Percentiles rank a stretch among this genome's conserved stretches.
Evolutionary conservation across 2,797 vertebrate genomes (phyloP).

Genomic region (Melanotaenia pygmaea): DNA sequence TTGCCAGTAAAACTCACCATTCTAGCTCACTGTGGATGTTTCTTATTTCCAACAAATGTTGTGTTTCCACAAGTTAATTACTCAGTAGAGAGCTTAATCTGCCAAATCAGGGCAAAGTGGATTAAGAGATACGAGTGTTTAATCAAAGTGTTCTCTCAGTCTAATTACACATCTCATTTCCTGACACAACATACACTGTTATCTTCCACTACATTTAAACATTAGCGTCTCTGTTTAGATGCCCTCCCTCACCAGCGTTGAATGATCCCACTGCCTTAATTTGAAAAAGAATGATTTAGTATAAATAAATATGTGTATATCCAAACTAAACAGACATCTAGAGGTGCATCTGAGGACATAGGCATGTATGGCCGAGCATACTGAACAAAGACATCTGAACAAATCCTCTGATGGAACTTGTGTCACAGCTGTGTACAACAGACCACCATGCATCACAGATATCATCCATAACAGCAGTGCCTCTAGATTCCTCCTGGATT

Average conservation of each 20-base stretch:
- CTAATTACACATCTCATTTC: conserved; percentile 82
- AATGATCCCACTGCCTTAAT: conserved; percentile 35
- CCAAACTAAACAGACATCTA: neutral
- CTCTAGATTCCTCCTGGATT: conserved; percentile 17
- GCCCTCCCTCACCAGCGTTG: conserved; percentile 29
- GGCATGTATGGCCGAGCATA: conserved; percentile 1
- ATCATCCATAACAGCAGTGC: conserved; percentile 1
- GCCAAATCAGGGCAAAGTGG: conserved; percentile 83
- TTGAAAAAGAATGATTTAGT: conserved; percentile 28
- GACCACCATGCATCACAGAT: conserved; percentile 2
- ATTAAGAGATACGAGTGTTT: conserved; percentile 83
- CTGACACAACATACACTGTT: conserved; percentile 68
- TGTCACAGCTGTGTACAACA: conserved; percentile 13
- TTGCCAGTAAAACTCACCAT: conserved; percentile 9
- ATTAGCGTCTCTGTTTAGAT: conserved; percentile 49
- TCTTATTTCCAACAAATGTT: conserved; percentile 70
- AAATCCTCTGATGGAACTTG: conserved; percentile 8
- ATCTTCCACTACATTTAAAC: conserved; percentile 66
- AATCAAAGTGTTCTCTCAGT: conserved; percentile 79
- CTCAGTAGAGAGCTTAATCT: conserved; percentile 79
- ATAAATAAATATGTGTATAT: neutral
- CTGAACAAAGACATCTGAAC: conserved; percentile 20
- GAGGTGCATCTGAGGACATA: neutral
- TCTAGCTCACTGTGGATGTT: conserved; percentile 59
- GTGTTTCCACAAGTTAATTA: conserved; percentile 74